phyloP scores from a whole-genome alignment of 2,797 vertebrate genomes.

The Diceros bicornis region DNA sequence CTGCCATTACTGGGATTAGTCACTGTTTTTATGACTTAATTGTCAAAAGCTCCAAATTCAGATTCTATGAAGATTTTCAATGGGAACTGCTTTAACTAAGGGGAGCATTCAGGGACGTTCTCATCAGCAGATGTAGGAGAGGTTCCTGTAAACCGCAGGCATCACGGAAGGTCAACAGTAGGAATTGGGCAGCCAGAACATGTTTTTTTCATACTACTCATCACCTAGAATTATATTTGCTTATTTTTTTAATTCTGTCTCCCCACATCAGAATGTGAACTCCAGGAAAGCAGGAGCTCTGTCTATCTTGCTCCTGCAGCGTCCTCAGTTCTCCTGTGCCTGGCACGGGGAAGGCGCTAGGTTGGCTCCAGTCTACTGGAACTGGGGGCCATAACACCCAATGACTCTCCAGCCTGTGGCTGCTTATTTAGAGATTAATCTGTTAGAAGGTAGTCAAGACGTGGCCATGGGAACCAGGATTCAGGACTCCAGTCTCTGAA shows the following conservation, averaged over 20 bases:
- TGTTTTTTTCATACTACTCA: not conserved
- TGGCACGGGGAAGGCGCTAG: not conserved
- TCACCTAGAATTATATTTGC: not conserved
- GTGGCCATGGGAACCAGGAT: not conserved
- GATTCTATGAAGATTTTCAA: slow-evolving; percentile 14
- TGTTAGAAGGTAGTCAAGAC: not conserved
- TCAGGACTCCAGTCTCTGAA: not conserved
- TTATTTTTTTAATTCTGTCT: not conserved
- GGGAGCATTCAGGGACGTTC: not conserved
- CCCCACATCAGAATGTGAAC: not conserved
- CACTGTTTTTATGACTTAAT: slow-evolving; percentile 59
- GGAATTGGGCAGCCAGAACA: not conserved
- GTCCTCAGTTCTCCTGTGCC: not conserved
- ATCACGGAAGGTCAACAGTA: not conserved
- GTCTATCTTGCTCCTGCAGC: not conserved
- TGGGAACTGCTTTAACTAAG: slow-evolving; percentile 39
- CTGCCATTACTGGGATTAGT: not conserved
- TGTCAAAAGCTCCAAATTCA: slow-evolving; percentile 45
- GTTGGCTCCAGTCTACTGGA: not conserved
- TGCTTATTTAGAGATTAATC: not conserved
- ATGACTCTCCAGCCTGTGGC: not conserved
- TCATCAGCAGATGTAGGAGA: slow-evolving; percentile 2
- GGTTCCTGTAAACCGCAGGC: not conserved
- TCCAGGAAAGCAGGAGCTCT: not conserved
- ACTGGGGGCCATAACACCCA: not conserved